A percentile compares a stretch with the other conserved stretches of the same genome.
phyloP scores from a whole-genome alignment of 2,113 vertebrate genomes.

The Nesogale talazaci region DNA sequence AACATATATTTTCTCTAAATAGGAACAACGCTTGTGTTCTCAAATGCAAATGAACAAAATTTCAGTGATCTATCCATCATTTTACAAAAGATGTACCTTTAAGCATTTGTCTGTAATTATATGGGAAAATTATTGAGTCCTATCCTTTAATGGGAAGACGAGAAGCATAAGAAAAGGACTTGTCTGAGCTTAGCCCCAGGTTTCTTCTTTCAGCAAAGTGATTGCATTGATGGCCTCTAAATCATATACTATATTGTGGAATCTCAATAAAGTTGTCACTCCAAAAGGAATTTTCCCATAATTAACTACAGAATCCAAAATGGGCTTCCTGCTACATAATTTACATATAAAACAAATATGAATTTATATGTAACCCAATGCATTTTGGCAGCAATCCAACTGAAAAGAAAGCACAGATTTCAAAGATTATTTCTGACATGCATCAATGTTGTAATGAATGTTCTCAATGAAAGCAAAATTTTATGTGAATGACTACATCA shows the following conservation, averaged over 20 bases:
- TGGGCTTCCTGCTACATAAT: neutral
- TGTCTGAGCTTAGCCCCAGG: neutral
- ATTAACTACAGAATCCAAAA: conserved; percentile 57
- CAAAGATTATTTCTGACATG: conserved; percentile 24
- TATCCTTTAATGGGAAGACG: neutral
- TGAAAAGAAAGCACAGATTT: conserved; percentile 23
- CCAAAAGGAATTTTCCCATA: neutral
- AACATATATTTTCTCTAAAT: neutral
- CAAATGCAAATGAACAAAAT: neutral
- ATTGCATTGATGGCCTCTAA: conserved; percentile 21
- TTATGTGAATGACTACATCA: conserved; percentile 40
- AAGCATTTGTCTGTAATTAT: neutral
- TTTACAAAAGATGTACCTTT: neutral
- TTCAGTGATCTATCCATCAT: conserved; percentile 6
- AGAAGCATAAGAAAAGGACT: neutral
- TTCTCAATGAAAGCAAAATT: conserved; percentile 53
- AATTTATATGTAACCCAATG: conserved; percentile 22
- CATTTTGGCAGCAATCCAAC: conserved; percentile 49
- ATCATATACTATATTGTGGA: neutral
- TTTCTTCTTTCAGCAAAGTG: neutral
- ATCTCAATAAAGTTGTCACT: neutral
- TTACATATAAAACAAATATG: conserved; percentile 66
- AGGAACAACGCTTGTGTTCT: neutral
- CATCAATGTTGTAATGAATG: conserved; percentile 43
- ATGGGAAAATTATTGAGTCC: neutral